Percentiles rank a stretch among this genome's conserved stretches.
Evolutionary conservation across 2,888 invertebrate species (phyloP).

Genomic region (Linnaemya vulpina): DNA sequence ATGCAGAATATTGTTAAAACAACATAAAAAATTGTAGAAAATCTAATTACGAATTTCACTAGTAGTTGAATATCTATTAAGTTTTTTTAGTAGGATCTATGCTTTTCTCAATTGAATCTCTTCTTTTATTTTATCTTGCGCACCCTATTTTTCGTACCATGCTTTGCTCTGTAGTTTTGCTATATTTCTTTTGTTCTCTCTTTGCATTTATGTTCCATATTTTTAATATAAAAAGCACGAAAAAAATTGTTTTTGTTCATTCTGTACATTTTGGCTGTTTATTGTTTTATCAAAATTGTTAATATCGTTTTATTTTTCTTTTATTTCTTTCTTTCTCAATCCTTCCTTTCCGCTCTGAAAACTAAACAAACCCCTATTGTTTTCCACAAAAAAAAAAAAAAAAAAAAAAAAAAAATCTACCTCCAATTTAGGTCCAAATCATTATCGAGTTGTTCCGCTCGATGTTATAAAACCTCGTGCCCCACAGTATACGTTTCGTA

Average conservation of each 20-base stretch:
- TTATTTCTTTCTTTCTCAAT: constrained; percentile 34
- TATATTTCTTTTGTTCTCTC: too few relatives aligned
- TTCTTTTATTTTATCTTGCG: too few relatives aligned
- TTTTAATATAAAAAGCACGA: constrained; percentile 14
- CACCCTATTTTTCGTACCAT: too few relatives aligned
- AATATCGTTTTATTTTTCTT: constrained; percentile 56
- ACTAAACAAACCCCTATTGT: constrained; percentile 1
- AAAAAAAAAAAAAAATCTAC: constrained; percentile 25
- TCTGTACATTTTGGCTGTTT: constrained; percentile 22
- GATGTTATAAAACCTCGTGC: constrained; percentile 83
- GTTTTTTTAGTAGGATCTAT: too few relatives aligned
- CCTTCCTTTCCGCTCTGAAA: background rate
- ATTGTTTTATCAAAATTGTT: constrained; percentile 59
- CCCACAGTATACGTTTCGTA: constrained; percentile 82
- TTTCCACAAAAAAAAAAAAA: constrained; percentile 35
- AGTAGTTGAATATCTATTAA: too few relatives aligned
- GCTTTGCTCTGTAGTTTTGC: background rate
- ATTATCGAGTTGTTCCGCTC: constrained; percentile 85
- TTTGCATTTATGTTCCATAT: background rate
- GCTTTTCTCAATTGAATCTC: too few relatives aligned
- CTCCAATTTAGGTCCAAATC: constrained; percentile 80
- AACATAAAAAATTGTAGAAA: too few relatives aligned
- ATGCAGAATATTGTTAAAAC: too few relatives aligned
- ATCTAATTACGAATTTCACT: too few relatives aligned
- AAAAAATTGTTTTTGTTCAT: too few relatives aligned